phyloP scores from a whole-genome alignment of 2,888 invertebrate genomes.

The Dascillus cervinus region DNA sequence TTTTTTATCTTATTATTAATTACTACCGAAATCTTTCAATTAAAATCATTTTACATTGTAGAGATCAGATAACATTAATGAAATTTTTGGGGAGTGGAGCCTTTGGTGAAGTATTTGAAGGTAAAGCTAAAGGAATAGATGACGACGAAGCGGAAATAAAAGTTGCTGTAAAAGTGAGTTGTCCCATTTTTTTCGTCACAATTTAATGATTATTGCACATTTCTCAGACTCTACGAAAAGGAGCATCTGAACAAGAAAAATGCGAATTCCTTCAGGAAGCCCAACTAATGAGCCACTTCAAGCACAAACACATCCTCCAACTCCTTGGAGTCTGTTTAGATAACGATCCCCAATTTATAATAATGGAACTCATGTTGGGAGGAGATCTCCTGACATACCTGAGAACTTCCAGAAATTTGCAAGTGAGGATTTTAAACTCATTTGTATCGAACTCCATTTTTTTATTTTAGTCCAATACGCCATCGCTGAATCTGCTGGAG shows the following conservation, averaged over 20 bases:
- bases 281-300: slow-evolving; percentile 93
- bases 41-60: slow-evolving; percentile 16
- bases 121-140: slow-evolving; percentile 61
- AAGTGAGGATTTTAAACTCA: slow-evolving; percentile 45
- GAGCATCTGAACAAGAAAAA: slow-evolving; percentile 83
- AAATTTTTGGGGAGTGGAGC: slow-evolving; percentile 93
- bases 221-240: slow-evolving; percentile 77
- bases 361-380: slow-evolving; percentile 96
- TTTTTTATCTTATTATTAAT: too few relatives aligned
- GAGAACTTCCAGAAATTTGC: slow-evolving; percentile 68
- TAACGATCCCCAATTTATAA: slow-evolving; percentile 85
- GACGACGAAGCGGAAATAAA: slow-evolving; percentile 51
- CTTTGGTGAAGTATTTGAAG: slow-evolving; percentile 96
- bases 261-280: slow-evolving; percentile 95
- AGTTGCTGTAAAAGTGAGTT: slow-evolving; percentile 82
- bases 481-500: slow-evolving; percentile 70
- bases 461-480: slow-evolving; percentile 49
- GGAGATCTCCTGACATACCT: slow-evolving; percentile 91
- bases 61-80: slow-evolving; percentile 74
- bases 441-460: neutral
- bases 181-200: too few relatives aligned
- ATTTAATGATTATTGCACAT: slow-evolving; percentile 1
- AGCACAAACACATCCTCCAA: slow-evolving; percentile 90
- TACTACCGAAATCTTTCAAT: too few relatives aligned
- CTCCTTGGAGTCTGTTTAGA: slow-evolving; percentile 92